Percentiles rank a stretch among this genome's conserved stretches.
phyloP scores from a whole-genome alignment of 2,888 invertebrate species.

The Cylindroiulus punctatus region DNA sequence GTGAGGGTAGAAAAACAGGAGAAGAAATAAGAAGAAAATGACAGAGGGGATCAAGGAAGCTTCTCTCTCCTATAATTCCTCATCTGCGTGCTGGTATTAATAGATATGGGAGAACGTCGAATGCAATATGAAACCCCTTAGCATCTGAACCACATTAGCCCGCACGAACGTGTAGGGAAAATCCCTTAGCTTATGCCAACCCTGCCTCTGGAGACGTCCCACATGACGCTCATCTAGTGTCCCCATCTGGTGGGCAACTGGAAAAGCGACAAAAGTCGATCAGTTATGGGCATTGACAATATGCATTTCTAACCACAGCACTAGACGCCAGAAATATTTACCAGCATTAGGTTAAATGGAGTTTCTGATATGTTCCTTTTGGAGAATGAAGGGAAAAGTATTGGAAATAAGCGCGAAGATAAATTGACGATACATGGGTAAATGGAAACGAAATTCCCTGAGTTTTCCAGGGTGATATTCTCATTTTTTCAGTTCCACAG shows the following conservation, averaged over 20 bases:
- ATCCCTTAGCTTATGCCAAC: neutral
- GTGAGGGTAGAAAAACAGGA: neutral
- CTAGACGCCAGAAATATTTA: no score
- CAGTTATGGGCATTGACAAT: no score
- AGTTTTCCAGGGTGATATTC: no score
- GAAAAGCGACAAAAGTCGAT: neutral
- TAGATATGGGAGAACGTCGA: conserved; percentile 27
- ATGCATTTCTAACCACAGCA: no score
- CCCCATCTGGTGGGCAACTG: neutral
- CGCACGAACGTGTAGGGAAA: conserved; percentile 37
- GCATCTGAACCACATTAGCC: conserved; percentile 42
- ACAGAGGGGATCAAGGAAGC: conserved; percentile 37
- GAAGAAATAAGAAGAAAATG: conserved; percentile 42
- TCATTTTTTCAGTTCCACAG: no score
- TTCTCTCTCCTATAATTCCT: conserved; percentile 38
- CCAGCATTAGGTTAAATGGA: no score
- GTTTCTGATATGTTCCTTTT: no score
- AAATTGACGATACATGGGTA: no score
- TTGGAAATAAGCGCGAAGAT: no score
- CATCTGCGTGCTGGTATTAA: conserved; percentile 42
- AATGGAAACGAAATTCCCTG: no score
- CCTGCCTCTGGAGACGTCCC: neutral
- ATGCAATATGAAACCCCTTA: conserved; percentile 38
- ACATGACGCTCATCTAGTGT: neutral
- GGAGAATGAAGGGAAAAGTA: no score